Base-by-base conservation (phyloP, 2,113 vertebrate genomes). In the Toxotes chatareus region DNA sequence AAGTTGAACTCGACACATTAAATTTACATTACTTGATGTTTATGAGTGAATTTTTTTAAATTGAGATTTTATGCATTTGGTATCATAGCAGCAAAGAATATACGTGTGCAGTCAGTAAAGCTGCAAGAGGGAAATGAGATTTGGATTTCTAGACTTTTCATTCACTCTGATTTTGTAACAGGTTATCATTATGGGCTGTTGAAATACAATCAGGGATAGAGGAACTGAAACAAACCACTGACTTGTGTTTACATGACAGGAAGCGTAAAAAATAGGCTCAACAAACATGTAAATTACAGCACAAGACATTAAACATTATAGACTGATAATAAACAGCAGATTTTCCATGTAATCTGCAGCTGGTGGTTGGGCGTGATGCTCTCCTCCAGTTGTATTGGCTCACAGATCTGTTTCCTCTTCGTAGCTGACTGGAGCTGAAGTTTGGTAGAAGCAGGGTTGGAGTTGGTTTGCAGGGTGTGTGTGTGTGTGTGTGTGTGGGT, bases 381-480 rank as follows among this genome's bases (percentile, higher is more conserved):
- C 19, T 72, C 81, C n/a, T 49, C 40, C n/a, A 9, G 19, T 80
- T 17, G 4, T 19, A 34, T 11, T 67, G 56, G 14, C 60, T 78
- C 34, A 17, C 14, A 2, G 12, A 51, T 60, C 61, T 2, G 47
- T 51, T 40, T 77, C 68, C 12, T 79, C 70, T 2, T 53, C 2
- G 14, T 79, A 63, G 51, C 72, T 53, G 51, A 83, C 42, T 42
- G 71, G 51, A 51, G 53, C 23, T 53, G 69, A 71, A 84, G 81
- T 86, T 82, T 74, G 27, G 53, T 17, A 27, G 69, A 62, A 60
- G 60, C 57, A 1, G 73, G 17, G 76, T 76, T 69, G 67, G 68
- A 66, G 71, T 69, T 55, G 62, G 68, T 79, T 70, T 36, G 80
- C 53, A 4, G 32, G 4, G 55, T 32, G 27, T 38, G 61, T n/a